Percentiles rank a stretch among this genome's conserved stretches.
Conservation (phyloP, 1,140 invertebrate species). For the Atta colombica region DNA sequence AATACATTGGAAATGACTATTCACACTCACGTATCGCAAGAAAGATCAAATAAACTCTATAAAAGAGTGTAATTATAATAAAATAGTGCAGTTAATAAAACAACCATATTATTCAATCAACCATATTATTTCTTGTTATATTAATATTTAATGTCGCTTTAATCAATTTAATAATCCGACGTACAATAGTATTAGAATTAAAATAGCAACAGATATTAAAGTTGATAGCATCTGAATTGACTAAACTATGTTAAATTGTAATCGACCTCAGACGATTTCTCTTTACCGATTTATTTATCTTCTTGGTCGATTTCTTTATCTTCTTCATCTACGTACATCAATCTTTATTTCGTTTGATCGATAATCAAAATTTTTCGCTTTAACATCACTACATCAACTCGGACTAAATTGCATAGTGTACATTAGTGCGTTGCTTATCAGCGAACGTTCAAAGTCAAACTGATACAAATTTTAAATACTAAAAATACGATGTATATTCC, state of each 20-base stretch:
- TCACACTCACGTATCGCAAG: too few species aligned
- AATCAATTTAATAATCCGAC: neutral
- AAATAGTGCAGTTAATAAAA: too few species aligned
- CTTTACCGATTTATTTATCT: neutral
- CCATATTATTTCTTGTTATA: neutral
- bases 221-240: neutral
- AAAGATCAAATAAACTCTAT: too few species aligned
- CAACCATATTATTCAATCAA: neutral
- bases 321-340: neutral
- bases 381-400: neutral
- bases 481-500: neutral
- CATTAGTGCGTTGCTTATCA: neutral
- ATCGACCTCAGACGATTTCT: neutral
- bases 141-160: neutral
- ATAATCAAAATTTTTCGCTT: neutral
- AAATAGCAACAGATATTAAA: neutral
- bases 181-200: neutral
- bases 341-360: neutral
- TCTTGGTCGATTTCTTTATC: neutral
- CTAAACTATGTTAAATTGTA: neutral
- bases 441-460: neutral
- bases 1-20: too few species aligned
- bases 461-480: constrained; percentile 11
- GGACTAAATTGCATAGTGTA: neutral
- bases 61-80: too few species aligned